A percentile compares a stretch with the other conserved stretches of the same genome.
These are phyloP conservation scores for Cephus sareptanus DNA, from an alignment of 2,888 invertebrate species.

Conservation along the genomic window DNA sequence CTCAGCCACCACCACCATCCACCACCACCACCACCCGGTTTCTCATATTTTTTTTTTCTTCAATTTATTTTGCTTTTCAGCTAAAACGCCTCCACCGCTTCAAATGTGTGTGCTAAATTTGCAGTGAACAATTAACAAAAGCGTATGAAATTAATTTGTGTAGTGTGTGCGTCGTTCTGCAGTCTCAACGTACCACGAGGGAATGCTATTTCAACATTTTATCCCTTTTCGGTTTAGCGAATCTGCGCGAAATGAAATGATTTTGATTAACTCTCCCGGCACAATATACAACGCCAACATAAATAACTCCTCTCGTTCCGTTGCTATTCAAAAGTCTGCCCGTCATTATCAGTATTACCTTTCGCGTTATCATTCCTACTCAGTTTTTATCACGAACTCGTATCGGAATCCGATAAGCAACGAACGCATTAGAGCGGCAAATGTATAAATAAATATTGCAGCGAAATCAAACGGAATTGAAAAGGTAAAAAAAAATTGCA, in stretches of 20 bases:
- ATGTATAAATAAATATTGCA: too few relatives aligned
- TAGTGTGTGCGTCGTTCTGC: neutral
- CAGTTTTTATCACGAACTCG: neutral
- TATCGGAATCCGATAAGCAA: neutral
- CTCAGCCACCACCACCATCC: conserved; percentile 45
- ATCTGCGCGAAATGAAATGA: neutral
- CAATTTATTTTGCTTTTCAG: neutral
- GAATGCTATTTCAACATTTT: neutral
- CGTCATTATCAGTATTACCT: neutral
- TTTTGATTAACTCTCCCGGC: neutral
- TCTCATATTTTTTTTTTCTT: neutral
- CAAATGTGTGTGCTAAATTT: neutral
- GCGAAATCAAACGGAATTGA: too few relatives aligned
- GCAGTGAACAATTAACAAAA: neutral
- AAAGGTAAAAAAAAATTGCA: too few relatives aligned
- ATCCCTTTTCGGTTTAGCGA: neutral
- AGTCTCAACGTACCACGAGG: neutral
- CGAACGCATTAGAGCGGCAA: too few relatives aligned
- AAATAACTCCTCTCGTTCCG: neutral
- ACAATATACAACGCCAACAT: neutral
- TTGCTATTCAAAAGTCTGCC: neutral
- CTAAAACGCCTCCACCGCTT: neutral
- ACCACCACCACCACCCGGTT: neutral
- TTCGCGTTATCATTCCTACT: neutral
- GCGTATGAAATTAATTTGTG: neutral